phyloP scores from a whole-genome alignment of 2,888 invertebrate genomes.

The Miltochrista miniata region DNA sequence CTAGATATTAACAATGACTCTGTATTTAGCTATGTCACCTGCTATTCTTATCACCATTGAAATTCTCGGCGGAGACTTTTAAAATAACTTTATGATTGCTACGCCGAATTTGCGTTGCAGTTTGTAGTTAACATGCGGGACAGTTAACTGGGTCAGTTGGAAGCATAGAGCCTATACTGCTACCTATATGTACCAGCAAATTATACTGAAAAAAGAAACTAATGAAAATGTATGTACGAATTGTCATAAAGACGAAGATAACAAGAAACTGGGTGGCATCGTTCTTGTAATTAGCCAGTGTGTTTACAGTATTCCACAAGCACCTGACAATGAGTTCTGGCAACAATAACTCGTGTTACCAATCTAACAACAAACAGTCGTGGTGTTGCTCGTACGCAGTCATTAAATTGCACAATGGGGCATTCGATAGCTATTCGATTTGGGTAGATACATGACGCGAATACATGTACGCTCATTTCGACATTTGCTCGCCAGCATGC shows the following conservation, averaged over 20 bases:
- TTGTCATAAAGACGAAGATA: background rate
- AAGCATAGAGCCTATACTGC: too few relatives aligned
- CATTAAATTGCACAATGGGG: constrained; percentile 72
- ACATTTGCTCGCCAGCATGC: constrained; percentile 25
- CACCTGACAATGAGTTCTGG: constrained; percentile 33
- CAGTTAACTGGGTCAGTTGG: too few relatives aligned
- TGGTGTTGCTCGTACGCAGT: constrained; percentile 30
- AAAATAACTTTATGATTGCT: too few relatives aligned
- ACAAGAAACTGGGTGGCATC: background rate
- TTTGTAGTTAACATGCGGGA: too few relatives aligned
- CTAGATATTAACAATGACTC: too few relatives aligned
- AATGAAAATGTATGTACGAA: background rate
- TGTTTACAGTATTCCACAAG: constrained; percentile 30
- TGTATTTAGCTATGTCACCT: too few relatives aligned
- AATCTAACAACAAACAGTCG: constrained; percentile 49
- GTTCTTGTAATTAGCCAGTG: constrained; percentile 1
- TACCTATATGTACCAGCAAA: too few relatives aligned
- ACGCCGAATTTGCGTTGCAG: too few relatives aligned
- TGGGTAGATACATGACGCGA: constrained; percentile 59
- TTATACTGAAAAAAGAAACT: too few relatives aligned
- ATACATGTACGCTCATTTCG: constrained; percentile 54
- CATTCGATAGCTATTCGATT: constrained; percentile 63
- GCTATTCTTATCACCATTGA: too few relatives aligned
- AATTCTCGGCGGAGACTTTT: too few relatives aligned
- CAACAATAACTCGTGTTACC: constrained; percentile 45